phyloP scores from a whole-genome alignment of 2,113 vertebrate genomes.

The Gobius niger region DNA sequence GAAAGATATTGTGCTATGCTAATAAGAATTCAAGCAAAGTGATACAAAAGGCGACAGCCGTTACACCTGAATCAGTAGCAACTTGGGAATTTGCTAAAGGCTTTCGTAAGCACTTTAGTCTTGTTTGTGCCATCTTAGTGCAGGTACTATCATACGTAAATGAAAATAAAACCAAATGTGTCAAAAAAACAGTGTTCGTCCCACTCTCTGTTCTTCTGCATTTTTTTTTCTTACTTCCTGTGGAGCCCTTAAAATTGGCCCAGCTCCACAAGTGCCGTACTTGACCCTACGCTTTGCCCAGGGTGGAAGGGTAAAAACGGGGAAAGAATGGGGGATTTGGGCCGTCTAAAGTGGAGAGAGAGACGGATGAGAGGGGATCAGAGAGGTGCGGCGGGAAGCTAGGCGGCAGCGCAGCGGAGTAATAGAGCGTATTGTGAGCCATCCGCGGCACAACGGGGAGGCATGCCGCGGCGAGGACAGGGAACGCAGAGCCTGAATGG shows the following conservation, averaged over 20 bases:
- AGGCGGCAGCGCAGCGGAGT: conserved; percentile 10
- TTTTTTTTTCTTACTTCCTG: background rate
- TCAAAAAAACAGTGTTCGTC: no score
- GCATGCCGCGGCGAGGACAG: conserved; percentile 6
- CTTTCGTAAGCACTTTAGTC: no score
- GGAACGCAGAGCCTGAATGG: conserved; percentile 15
- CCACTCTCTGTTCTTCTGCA: no score
- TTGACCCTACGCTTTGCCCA: background rate
- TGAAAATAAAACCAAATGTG: background rate
- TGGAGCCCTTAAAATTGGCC: background rate
- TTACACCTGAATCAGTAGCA: no score
- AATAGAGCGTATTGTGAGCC: conserved; percentile 11
- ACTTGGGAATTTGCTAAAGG: no score
- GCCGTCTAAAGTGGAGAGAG: background rate
- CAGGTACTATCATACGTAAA: no score
- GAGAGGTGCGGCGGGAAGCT: conserved; percentile 17
- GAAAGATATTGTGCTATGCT: background rate
- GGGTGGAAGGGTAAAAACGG: background rate
- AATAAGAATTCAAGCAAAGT: background rate
- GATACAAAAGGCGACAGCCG: no score
- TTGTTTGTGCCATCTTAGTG: no score
- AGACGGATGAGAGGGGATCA: conserved; percentile 15
- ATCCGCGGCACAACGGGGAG: conserved; percentile 5
- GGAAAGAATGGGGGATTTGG: background rate
- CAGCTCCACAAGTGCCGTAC: conserved; percentile 4